These are phyloP conservation scores for Acleris cristana DNA, from an alignment of 2,888 invertebrate genomes.

Conservation along the genomic window DNA sequence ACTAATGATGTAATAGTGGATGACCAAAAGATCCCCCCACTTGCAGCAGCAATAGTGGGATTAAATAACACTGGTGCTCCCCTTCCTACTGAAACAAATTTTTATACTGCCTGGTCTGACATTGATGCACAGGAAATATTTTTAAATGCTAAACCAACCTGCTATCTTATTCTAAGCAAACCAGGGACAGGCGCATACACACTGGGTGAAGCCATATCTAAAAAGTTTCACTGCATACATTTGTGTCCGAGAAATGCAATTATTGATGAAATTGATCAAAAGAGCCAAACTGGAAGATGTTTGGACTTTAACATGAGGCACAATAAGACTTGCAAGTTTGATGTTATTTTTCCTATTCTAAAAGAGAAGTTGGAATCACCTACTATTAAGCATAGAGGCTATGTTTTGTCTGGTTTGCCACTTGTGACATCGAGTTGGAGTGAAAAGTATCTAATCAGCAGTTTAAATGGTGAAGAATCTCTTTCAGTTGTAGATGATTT, in stretches of 20 bases:
- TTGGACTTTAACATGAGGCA: constrained; percentile 83
- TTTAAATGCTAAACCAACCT: constrained; percentile 78
- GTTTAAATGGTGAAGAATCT: constrained; percentile 64
- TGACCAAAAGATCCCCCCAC: constrained; percentile 45
- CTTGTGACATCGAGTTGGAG: constrained; percentile 74
- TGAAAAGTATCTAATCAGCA: constrained; percentile 49
- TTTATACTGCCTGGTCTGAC: constrained; percentile 75
- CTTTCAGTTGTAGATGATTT: constrained; percentile 52
- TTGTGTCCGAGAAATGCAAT: constrained; percentile 83
- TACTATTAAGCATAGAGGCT: constrained; percentile 84
- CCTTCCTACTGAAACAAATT: constrained; percentile 47
- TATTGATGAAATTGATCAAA: constrained; percentile 82
- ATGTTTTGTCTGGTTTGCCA: constrained; percentile 86
- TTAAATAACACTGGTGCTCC: constrained; percentile 67
- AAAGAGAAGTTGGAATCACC: constrained; percentile 77
- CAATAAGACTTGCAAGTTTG: constrained; percentile 77
- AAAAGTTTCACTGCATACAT: constrained; percentile 83
- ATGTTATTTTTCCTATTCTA: constrained; percentile 79
- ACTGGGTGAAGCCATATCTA: constrained; percentile 82
- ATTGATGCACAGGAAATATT: constrained; percentile 77
- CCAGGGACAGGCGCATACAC: constrained; percentile 78
- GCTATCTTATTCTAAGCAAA: constrained; percentile 85
- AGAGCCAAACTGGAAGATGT: constrained; percentile 81
- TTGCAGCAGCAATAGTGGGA: constrained; percentile 68
- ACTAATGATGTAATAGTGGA: constrained; percentile 40